phyloP scores from a whole-genome alignment of 2,888 invertebrate species.

The Lissocephala sabroskyi region DNA sequence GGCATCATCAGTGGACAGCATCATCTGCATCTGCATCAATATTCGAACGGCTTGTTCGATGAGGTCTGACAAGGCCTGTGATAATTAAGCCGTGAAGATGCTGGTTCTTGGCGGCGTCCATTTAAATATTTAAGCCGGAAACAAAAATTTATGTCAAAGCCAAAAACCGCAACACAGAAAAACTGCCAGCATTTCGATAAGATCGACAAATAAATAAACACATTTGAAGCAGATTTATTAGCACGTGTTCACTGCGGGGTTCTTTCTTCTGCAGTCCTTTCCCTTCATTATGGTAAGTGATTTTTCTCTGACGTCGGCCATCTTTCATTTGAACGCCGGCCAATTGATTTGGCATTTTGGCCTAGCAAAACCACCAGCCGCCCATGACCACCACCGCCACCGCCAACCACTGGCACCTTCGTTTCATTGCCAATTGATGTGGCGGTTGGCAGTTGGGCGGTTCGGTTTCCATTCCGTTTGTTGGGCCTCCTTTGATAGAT shows the following conservation, averaged over 20 bases:
- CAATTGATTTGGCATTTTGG: slow-evolving; percentile 63
- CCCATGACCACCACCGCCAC: not conserved
- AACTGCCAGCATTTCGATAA: not conserved
- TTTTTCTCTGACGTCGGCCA: slow-evolving; percentile 15
- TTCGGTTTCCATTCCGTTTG: not conserved
- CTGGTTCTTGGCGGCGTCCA: slow-evolving; percentile 27
- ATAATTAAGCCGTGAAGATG: slow-evolving; percentile 33
- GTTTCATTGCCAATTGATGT: not conserved
- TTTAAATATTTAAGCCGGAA: slow-evolving; percentile 37
- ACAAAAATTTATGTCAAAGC: slow-evolving; percentile 7
- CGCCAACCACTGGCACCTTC: not conserved
- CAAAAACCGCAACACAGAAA: not conserved
- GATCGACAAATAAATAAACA: slow-evolving; percentile 28
- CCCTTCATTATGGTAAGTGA: slow-evolving; percentile 45
- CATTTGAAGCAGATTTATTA: slow-evolving; percentile 40
- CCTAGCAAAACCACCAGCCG: slow-evolving; percentile 33
- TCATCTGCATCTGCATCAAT: too few species aligned
- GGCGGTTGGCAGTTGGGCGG: too few species aligned
- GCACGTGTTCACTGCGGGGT: slow-evolving; percentile 26
- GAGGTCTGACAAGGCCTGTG: not conserved
- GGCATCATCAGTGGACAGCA: too few species aligned
- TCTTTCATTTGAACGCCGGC: slow-evolving; percentile 21
- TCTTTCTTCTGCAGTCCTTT: slow-evolving; percentile 3
- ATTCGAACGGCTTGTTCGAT: slow-evolving; percentile 9
- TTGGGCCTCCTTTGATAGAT: slow-evolving; percentile 7